Base-by-base conservation (phyloP, 1,140 invertebrate genomes). In the Phortica variegata region DNA sequence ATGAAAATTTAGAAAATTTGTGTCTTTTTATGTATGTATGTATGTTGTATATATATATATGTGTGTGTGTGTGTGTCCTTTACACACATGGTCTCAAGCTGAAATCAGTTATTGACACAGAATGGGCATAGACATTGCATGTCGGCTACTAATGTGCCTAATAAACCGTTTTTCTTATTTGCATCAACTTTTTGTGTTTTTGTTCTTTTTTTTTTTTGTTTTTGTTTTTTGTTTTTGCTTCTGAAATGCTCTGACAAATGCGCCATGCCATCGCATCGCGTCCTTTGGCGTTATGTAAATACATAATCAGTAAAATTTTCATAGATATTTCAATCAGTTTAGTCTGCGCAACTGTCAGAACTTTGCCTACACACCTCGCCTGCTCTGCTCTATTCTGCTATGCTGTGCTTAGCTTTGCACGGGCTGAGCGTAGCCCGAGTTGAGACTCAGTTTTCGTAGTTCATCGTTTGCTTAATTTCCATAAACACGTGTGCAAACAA, bases 401-500 rank as follows among this genome's bases (percentile, higher is more conserved):
- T n/a, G n/a, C n/a, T n/a, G n/a, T n/a, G n/a, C n/a, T n/a, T n/a
- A n/a, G n/a, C n/a, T n/a, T n/a, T n/a, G n/a, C n/a, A n/a, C n/a
- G n/a, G 52, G 51, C 58, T 62, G 59, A 61, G 60, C 47, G 59
- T 49, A 45, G 51, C 45, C 58, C 54, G 55, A 60, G 63, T 66
- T 59, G 60, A 62, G 68, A 60, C 62, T 62, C 62, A 62, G n/a
- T n/a, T n/a, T n/a, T n/a, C n/a, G n/a, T n/a, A n/a, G n/a, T n/a
- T n/a, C n/a, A n/a, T n/a, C n/a, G n/a, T n/a, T 66, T 66, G 49
- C 63, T 60, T 60, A 68, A 68, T 68, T 68, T 68, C 63, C 63
- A 68, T 68, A 68, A 69, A 68, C 63, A 68, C 63, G 63, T 68
- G 63, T 58, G 63, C 60, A 68, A 68, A 68, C 68, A 68, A 58